Base-by-base conservation (phyloP, 1,140 invertebrate species). In the Lucilia sericata region DNA sequence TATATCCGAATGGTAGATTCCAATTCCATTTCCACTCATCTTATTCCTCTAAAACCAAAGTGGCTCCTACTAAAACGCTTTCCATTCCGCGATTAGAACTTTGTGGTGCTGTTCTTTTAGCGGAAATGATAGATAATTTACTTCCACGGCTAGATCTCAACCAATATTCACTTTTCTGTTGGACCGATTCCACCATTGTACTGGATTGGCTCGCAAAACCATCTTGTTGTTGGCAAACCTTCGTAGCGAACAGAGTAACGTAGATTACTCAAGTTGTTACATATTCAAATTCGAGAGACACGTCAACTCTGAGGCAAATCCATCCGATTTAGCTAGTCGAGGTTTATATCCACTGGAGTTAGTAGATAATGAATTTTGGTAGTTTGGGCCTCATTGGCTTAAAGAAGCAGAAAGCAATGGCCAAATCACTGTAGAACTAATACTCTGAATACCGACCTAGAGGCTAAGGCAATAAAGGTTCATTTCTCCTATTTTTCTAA, bases 21-120 rank as follows among this genome's bases (percentile, higher is more conserved):
- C 25, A 34, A 13, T 25, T 74, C 21, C 65, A 21, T 74, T 8
- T 21, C 8, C 70, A 74, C 25, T 25, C 70, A 74, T 30, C 30
- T 74, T 13, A 30, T 74, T 74, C n/a, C 5, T 74, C 70, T n/a
- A 74, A 74, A 74, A 74, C 70, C 2, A 74, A 30, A 60, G 51
- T 60, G 14, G 87, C 88, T 7, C 87, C 89, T 30, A 25, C 88
- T 19, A 87, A 89, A 84, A 78, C 74, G 4, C 42, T 87, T 4
- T 85, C 86, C 8, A 78, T 89, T 14, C 87, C 89, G 7, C 70
- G 87, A 82, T 83, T 90, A 30, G 88, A 89, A 82, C 55, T 89
- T 14, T 87, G 86, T 82, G 86, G 85, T 42, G 5, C 42, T 2
- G 42, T 42, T 42, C 42, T 42, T 5, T 42, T 42, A 42, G 42